A percentile compares a stretch with the other conserved stretches of the same genome.
phyloP scores from a whole-genome alignment of 2,113 vertebrate genomes.

The Rhynchopsitta pachyrhyncha region DNA sequence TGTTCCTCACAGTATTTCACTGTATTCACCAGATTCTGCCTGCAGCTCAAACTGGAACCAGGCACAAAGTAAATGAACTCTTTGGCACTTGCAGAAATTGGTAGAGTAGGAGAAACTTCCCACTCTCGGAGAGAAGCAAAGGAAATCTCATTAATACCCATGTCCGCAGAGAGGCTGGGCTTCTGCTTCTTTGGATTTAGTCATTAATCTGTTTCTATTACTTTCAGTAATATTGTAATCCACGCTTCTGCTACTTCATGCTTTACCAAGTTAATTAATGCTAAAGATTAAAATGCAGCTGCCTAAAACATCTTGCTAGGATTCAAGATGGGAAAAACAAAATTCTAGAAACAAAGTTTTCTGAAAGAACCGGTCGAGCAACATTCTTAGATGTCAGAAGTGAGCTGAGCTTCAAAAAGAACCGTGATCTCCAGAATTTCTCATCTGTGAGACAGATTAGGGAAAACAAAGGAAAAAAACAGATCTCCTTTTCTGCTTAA shows the following conservation, averaged over 20 bases:
- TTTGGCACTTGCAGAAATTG: neutral
- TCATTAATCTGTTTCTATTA: conserved; percentile 25
- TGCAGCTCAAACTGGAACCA: neutral
- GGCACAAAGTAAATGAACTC: neutral
- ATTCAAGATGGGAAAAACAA: neutral
- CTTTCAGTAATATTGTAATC: conserved; percentile 27
- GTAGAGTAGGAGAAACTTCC: neutral
- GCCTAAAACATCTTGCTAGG: neutral
- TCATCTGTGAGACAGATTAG: neutral
- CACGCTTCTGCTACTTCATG: neutral
- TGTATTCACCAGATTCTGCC: neutral
- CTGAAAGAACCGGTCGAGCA: neutral
- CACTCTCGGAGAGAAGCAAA: neutral
- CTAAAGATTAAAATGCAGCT: neutral
- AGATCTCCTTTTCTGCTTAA: neutral
- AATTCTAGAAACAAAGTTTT: neutral
- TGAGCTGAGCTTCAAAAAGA: neutral
- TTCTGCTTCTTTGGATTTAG: conserved; percentile 7
- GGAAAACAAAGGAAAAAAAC: neutral
- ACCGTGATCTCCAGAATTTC: neutral
- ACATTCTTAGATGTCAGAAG: neutral
- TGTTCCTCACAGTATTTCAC: neutral
- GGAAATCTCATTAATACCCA: neutral
- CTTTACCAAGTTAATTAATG: conserved; percentile 7
- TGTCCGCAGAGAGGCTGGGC: neutral